A percentile compares a stretch with the other conserved stretches of the same genome.
phyloP scores from a whole-genome alignment of 2,888 invertebrate genomes.

The Tenodera sinensis region DNA sequence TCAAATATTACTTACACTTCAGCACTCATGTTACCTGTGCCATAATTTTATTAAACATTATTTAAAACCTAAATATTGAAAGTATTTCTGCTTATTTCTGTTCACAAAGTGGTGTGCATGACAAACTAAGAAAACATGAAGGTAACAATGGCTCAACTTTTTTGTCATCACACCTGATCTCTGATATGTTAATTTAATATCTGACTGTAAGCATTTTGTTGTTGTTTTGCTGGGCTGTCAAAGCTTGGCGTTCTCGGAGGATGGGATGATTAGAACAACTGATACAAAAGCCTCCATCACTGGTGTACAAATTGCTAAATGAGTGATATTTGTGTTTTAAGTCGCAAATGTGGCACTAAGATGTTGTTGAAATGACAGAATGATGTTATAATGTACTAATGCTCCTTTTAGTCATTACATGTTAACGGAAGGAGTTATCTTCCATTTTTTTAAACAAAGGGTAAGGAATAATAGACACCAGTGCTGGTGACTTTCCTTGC shows the following conservation, averaged over 20 bases:
- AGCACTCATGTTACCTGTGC: background rate
- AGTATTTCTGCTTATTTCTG: background rate
- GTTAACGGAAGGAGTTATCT: background rate
- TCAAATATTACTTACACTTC: background rate
- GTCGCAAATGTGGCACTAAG: background rate
- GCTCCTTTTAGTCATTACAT: background rate
- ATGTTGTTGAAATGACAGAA: background rate
- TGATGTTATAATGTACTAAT: background rate
- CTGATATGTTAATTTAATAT: background rate
- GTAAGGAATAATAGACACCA: background rate
- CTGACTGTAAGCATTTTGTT: background rate
- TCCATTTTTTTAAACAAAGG: background rate
- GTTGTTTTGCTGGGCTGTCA: background rate
- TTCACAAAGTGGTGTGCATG: background rate
- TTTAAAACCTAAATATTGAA: background rate
- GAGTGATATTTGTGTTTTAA: background rate
- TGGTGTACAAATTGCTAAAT: background rate
- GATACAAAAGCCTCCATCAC: background rate
- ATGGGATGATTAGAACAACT: background rate
- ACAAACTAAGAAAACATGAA: background rate
- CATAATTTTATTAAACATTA: background rate
- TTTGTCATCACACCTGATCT: constrained; percentile 7
- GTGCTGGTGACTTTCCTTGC: background rate
- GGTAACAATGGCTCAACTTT: background rate
- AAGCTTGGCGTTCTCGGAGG: background rate